Base-by-base conservation (phyloP, 2,113 vertebrate species). In the Microcebus jonahi region DNA sequence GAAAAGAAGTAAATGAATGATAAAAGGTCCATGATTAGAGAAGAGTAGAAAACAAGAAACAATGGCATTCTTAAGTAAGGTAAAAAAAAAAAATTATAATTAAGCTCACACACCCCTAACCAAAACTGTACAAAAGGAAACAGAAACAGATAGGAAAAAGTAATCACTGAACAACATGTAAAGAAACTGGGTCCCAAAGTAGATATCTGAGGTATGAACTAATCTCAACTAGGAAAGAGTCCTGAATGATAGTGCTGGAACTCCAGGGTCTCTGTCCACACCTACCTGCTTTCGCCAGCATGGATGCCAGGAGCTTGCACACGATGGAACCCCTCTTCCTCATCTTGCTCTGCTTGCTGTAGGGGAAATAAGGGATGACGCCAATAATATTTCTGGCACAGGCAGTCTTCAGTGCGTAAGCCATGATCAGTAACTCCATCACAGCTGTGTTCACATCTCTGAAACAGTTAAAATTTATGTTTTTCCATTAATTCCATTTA, bases 301-400 rank as follows among this genome's bases (percentile, higher is more conserved):
- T 99, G 0, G 99, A 99, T 0, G 99, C 99, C 94, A 99, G 98
- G 67, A 99, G 98, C 97, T 99, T 99, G 98, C 99, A 99, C 68
- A 99, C 99, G 13, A 99, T 99, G 3, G 99, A 99, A 61, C 99
- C 99, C 31, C 99, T 98, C 98, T 99, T 99, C 87, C 99, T 98
- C 99, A 99, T 99, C 98, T 99, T 99, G 99, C 99, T 99, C 96
- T 99, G 99, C 96, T 99, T 99, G 99, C 99, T 99, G 98, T 99
- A 99, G 31, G 99, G 99, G 97, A 99, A 99, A 97, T 99, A 99
- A 0, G 99, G 99, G 95, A 99, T 99, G 92, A 99, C 99, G 0
- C 99, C 99, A 0, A 99, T 99, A 83, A 99, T 99, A 97, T 99
- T 99, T 98, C 99, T 99, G 94, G 99, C 99, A 91, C 99, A 99